Percentiles rank a stretch among this genome's conserved stretches.
phyloP scores from a whole-genome alignment of 2,797 vertebrate species.

The Girardinus metallicus region DNA sequence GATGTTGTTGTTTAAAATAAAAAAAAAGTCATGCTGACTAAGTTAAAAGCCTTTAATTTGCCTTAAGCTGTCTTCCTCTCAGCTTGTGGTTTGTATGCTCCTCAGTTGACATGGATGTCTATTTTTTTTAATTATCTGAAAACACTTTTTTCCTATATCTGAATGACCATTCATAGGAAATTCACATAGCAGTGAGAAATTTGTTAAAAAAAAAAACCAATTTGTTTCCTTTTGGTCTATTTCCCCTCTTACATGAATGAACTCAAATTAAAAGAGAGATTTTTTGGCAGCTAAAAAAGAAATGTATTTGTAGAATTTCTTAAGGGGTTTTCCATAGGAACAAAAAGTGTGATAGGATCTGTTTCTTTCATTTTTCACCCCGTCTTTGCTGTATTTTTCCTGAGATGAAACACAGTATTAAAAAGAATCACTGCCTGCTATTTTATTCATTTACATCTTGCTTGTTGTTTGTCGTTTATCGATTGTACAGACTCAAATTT shows the following conservation, averaged over 20 bases:
- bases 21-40: background rate
- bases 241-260: background rate
- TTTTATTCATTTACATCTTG: background rate
- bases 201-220: background rate
- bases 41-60: background rate
- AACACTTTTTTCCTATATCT: background rate
- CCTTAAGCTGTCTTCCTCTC: background rate
- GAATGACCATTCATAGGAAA: background rate
- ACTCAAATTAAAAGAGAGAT: background rate
- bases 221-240: background rate
- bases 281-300: background rate
- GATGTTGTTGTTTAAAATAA: background rate
- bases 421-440: background rate
- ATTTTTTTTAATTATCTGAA: background rate
- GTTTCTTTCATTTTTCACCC: background rate
- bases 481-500: conserved; percentile 7
- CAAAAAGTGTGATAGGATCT: background rate
- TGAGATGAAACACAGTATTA: background rate
- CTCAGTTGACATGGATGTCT: background rate
- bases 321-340: background rate
- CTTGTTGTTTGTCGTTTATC: conserved; percentile 5
- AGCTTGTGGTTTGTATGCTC: background rate
- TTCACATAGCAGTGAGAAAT: background rate
- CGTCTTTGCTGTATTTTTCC: background rate
- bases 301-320: background rate